Base-by-base conservation (phyloP, 2,113 vertebrate species). In the Condylura cristata region DNA sequence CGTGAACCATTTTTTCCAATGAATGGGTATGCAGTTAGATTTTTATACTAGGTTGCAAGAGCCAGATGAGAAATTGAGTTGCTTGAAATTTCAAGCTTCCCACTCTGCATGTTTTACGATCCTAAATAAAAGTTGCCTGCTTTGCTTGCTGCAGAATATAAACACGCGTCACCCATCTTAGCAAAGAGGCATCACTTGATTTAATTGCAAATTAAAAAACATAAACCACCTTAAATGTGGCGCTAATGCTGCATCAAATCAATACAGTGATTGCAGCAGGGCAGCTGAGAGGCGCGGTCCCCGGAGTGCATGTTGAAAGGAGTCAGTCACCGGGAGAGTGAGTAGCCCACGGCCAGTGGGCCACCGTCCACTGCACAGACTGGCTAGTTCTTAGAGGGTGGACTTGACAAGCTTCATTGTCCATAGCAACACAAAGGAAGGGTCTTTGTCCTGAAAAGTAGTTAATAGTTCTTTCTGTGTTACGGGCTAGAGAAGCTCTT, bases 191-290 rank as follows among this genome's bases (percentile, higher is more conserved):
- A 95, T 96, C 92, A 88, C 95, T 98, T 98, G 97, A 97, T 98
- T 98, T 98, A 98, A 98, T 98, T 98, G 97, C 97, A 98, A 98
- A 98, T 98, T 98, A 98, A 98, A 98, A 98, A 97, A 96, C 96
- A 98, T 97, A 98, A 98, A 97, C 95, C 82, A 97, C 86, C 96
- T 98, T 97, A 97, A 97, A 97, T 88, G 82, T 84, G 95, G 96
- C 95, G 96, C 96, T 97, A 94, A 97, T 97, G 95, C 96, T n/a
- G 74, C 96, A 96, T 98, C 97, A 97, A 97, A 98, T 98, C 98
- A 98, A 98, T 98, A 98, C 92, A 96, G 93, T 96, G 97, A 98
- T 98, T 98, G 97, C 95, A 88, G 93, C 93, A 58, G 81, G 95
- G 98, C 94, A 95, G 80, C 95, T 93, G 97, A 89, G 97, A 98